phyloP scores from a whole-genome alignment of 2,888 invertebrate genomes.

The Harpalus rufipes region DNA sequence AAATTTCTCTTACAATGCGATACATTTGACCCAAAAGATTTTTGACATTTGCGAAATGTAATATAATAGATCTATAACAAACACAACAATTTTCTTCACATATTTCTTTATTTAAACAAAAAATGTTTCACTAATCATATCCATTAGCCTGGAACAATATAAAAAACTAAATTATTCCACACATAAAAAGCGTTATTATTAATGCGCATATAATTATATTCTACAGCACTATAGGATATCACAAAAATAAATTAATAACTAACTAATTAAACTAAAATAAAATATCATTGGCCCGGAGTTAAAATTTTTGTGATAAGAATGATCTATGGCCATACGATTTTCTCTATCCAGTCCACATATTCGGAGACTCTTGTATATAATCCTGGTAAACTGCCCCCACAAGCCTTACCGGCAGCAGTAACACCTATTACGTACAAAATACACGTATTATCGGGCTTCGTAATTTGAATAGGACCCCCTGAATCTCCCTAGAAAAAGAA shows the following conservation, averaged over 20 bases:
- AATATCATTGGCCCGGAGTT: background rate
- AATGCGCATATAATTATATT: conserved; percentile 41
- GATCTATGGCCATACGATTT: conserved; percentile 77
- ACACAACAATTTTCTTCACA: background rate
- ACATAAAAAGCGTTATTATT: conserved; percentile 39
- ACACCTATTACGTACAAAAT: conserved; percentile 80
- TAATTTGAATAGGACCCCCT: conserved; percentile 84
- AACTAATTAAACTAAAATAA: conserved; percentile 17
- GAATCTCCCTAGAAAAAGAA: conserved; percentile 83
- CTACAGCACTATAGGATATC: conserved; percentile 16
- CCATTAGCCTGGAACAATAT: conserved; percentile 17
- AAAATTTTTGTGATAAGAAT: conserved; percentile 22
- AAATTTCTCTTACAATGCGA: conserved; percentile 27
- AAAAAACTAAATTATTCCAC: conserved; percentile 37
- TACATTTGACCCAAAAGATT: background rate
- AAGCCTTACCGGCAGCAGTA: conserved; percentile 81
- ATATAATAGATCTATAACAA: background rate
- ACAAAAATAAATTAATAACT: conserved; percentile 47
- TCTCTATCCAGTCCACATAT: conserved; percentile 81
- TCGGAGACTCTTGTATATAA: conserved; percentile 81
- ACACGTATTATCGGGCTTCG: conserved; percentile 79
- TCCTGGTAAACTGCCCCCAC: conserved; percentile 79
- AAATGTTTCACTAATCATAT: conserved; percentile 22
- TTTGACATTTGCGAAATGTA: background rate
- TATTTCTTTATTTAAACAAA: conserved; percentile 36